phyloP scores from a whole-genome alignment of 2,113 vertebrate species.

The Macaca mulatta region DNA sequence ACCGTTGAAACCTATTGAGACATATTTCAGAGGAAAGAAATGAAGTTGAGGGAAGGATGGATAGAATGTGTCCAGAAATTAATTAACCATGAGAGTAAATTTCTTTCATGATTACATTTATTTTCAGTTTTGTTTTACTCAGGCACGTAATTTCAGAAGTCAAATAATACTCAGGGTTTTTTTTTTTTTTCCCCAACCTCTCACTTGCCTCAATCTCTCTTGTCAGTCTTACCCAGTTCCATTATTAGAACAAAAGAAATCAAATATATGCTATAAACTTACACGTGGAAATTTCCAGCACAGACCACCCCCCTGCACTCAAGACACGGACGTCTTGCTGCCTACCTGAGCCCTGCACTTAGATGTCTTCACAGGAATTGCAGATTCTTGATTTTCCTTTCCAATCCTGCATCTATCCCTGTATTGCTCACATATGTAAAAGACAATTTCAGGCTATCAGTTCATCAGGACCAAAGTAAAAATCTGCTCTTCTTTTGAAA shows the following conservation, averaged over 20 bases:
- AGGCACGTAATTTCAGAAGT: neutral
- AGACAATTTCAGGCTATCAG: neutral
- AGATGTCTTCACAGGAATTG: neutral
- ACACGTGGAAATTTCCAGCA: neutral
- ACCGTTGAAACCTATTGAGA: neutral
- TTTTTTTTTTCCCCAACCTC: neutral
- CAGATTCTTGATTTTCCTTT: neutral
- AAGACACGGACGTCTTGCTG: rapidly evolving
- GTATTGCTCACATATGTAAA: neutral
- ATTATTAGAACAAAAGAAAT: neutral
- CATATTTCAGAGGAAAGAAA: neutral
- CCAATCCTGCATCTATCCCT: too few species aligned
- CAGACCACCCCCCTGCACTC: neutral
- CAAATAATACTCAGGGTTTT: neutral
- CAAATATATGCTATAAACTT: neutral
- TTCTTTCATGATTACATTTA: neutral
- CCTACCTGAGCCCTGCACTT: neutral
- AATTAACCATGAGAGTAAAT: neutral
- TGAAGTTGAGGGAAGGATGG: neutral
- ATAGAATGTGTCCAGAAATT: neutral
- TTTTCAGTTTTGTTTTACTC: neutral
- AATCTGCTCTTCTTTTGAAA: neutral
- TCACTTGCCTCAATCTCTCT: neutral
- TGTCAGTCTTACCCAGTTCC: neutral
- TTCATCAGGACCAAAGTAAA: neutral